Evolutionary conservation across 2,113 vertebrate genomes (phyloP), one percentile per base, ranked within the genome.

Genomic region (Crotalus tigris): DNA sequence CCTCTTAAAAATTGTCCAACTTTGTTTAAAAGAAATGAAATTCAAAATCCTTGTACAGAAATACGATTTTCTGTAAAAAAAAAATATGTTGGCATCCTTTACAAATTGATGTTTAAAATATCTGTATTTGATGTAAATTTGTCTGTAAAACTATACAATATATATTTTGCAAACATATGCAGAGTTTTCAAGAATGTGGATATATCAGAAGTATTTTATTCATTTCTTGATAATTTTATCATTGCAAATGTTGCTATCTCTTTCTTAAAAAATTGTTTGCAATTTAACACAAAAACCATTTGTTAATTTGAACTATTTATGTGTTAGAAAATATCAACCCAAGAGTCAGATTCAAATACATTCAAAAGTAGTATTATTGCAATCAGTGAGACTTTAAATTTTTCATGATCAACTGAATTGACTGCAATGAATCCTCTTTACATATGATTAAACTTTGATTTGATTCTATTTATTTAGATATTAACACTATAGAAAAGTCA

Each of bases 121-220:
- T 98, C 98, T 96, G 97, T 98, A 97, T 97, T 97, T 98, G 96
- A 95, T 98, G 98, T 98, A 98, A 96, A 98, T 98, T 98, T 97
- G 97, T 98, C 98, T 98, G 98, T 98, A 98, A 98, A 97, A 97
- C 96, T 97, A 96, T 97, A 97, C 96, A 96, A 97, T 95, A 96
- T 97, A 64, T 86, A 86, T 90, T 90, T 90, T 90, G 90, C 57
- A 93, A 90, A 98, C 97, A 97, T 97, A 98, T 96, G 97, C 97
- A 98, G 97, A 98, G 98, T 98, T 98, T 98, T 98, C 96, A 96
- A 97, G 95, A 96, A 97, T 97, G 97, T 97, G 96, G 95, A 95
- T 95, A 95, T 93, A 97, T 97, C 98, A 98, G 97, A 98, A 97
- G 96, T 26, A 97, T 98, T 97, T 97, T 95, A 95, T 93, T 97